phyloP scores from a whole-genome alignment of 2,888 invertebrate genomes.

The Ophion ventricosus region DNA sequence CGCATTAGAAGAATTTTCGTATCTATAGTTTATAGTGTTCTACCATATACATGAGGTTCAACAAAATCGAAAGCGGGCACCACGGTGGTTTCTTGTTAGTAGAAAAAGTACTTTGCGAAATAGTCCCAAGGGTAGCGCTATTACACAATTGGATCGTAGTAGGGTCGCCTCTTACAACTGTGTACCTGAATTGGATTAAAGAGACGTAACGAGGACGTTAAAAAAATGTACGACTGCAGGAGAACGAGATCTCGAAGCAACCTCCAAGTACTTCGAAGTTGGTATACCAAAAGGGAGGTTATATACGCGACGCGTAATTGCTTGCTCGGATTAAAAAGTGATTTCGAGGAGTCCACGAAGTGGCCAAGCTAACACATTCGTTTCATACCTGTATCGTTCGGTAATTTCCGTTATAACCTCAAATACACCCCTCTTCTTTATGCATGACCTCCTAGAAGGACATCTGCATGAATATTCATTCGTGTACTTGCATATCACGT shows the following conservation, averaged over 20 bases:
- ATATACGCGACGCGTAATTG: conserved; percentile 45
- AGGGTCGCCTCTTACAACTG: not conserved
- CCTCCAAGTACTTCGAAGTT: not conserved
- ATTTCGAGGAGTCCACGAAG: conserved; percentile 30
- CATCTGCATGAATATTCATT: conserved; percentile 59
- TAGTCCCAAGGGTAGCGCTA: not conserved
- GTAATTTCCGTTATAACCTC: conserved; percentile 44
- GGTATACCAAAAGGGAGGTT: conserved; percentile 1
- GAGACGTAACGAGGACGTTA: not conserved
- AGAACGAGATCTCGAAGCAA: not conserved
- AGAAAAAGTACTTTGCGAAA: not conserved
- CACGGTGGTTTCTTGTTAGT: not conserved
- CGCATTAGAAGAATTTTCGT: too few relatives aligned
- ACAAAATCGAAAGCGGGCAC: not conserved
- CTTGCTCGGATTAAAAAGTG: conserved; percentile 55
- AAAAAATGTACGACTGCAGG: not conserved
- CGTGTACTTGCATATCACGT: conserved; percentile 55
- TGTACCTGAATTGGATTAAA: not conserved
- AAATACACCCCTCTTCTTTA: conserved; percentile 5
- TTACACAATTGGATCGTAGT: conserved; percentile 1
- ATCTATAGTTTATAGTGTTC: too few relatives aligned
- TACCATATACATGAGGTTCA: not conserved
- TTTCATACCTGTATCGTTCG: conserved; percentile 42
- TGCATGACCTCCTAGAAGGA: conserved; percentile 17
- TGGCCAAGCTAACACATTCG: conserved; percentile 13